Base-by-base conservation (phyloP, 2,113 vertebrate species). In the Eurystomus gularis region DNA sequence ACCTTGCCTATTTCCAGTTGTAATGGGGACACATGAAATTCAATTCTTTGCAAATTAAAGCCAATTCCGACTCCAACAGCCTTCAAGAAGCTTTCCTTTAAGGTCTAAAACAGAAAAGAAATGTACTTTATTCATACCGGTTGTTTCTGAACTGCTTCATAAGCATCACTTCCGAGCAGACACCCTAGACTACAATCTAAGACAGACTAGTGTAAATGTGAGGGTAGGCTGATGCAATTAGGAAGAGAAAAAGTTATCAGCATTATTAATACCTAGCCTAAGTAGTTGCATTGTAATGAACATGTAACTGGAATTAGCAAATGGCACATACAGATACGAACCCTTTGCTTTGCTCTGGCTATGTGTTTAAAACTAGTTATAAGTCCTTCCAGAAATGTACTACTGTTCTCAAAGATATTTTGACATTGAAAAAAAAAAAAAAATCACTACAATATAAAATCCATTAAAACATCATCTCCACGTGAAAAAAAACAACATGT, bases 41-140 rank as follows among this genome's bases (percentile, higher is more conserved):
- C 99, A 95, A 98, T 98, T 91, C 99, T 98, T 84, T 99, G 99
- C 82, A 99, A 98, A 89, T 99, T 98, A 96, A 99, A 99, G 87
- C 98, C 98, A 84, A 99, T 97, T 84, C 99, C 99, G 21, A 99
- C 98, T 86, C 99, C 99, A 65, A 99, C 95, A 60, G 99, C 99
- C 96, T 99, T 99, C 96, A 99, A 99, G 96, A 99, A 99, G 97
- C 99, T 99, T 98, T 99, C 99, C 89, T 99, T 99, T 88, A 99
- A 94, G 37, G 99, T 98, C 99, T 99, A 94, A 39, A 93, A 60
- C 35, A 88, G 58, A 96, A 7, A 97, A 49, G 48, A 57, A 90
- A 88, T 7, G 6, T 28, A 48, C 75, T 88, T 88, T 78, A 70
- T 77, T 85, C 39, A 60, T 19, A 75, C 5, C 20, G 46, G 7